Conservation (phyloP, 2,888 invertebrate species). For the Lacanobia oleracea region DNA sequence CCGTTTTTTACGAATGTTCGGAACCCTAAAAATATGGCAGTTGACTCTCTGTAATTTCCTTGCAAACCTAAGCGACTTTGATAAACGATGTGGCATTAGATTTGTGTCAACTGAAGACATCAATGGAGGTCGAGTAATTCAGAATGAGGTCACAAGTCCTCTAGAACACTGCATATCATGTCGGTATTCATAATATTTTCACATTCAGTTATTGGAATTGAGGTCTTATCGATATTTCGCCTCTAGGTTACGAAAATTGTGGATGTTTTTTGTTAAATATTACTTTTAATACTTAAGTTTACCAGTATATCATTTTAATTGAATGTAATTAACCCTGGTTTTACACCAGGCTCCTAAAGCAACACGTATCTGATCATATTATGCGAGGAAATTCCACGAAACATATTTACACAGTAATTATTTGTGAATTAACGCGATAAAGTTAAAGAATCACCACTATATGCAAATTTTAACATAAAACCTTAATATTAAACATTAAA, state of each 20-base stretch:
- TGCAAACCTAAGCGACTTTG: constrained; percentile 54
- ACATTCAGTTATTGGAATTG: constrained; percentile 18
- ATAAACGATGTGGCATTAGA: constrained; percentile 60
- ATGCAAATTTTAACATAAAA: constrained; percentile 80
- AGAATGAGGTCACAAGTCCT: constrained; percentile 51
- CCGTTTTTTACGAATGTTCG: no score
- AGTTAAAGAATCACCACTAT: constrained; percentile 73
- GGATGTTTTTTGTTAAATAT: not conserved
- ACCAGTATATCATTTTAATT: constrained; percentile 44
- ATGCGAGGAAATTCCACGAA: constrained; percentile 68
- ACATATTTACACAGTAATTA: constrained; percentile 71
- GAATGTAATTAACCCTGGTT: constrained; percentile 51
- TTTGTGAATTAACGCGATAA: constrained; percentile 76
- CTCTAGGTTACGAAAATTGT: constrained; percentile 1
- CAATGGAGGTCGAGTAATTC: constrained; percentile 57
- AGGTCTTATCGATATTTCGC: constrained; percentile 11
- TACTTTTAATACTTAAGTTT: constrained; percentile 8
- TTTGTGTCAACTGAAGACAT: constrained; percentile 61
- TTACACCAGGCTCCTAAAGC: constrained; percentile 54
- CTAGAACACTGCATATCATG: constrained; percentile 42
- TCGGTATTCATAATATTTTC: constrained; percentile 30
- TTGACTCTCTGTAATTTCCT: constrained; percentile 59
- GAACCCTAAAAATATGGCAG: constrained; percentile 33
- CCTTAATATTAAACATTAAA: constrained; percentile 79
- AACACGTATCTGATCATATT: constrained; percentile 61